Percentiles rank a stretch among this genome's conserved stretches.
Evolutionary conservation across 2,113 vertebrate species (phyloP).

Genomic region (Mohoua ochrocephala): DNA sequence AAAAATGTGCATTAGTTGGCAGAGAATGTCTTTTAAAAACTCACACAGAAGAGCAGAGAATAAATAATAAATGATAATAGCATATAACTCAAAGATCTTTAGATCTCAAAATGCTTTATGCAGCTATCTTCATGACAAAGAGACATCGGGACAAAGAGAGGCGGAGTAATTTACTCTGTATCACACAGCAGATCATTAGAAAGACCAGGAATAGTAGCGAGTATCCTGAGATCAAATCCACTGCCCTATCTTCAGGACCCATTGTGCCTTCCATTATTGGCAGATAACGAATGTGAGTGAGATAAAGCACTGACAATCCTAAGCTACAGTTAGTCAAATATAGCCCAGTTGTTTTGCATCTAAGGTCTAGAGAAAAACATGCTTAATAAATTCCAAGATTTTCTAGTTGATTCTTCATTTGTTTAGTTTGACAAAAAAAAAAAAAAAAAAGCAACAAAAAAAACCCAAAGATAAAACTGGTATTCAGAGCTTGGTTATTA

Average conservation of each 20-base stretch:
- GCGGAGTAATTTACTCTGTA: background rate
- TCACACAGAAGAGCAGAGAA: background rate
- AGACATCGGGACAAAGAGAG: background rate
- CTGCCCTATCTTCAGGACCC: background rate
- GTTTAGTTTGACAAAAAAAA: background rate
- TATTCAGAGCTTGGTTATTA: background rate
- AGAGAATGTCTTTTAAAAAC: background rate
- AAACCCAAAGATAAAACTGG: background rate
- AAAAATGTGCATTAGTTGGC: background rate
- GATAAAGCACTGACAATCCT: background rate
- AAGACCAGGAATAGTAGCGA: background rate
- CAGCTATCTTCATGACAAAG: background rate
- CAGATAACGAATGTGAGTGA: background rate
- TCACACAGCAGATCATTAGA: background rate
- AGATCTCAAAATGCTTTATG: background rate
- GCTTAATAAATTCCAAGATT: background rate
- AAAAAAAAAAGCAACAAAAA: too few relatives aligned
- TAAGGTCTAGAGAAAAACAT: background rate
- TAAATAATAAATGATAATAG: conserved; percentile 37
- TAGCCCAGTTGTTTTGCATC: background rate
- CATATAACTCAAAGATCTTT: background rate
- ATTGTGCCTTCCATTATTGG: background rate
- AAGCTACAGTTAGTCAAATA: background rate
- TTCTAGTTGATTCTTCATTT: background rate
- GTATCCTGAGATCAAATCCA: background rate